Conservation (phyloP, 1,140 invertebrate species). For the Drosophila funebris region DNA sequence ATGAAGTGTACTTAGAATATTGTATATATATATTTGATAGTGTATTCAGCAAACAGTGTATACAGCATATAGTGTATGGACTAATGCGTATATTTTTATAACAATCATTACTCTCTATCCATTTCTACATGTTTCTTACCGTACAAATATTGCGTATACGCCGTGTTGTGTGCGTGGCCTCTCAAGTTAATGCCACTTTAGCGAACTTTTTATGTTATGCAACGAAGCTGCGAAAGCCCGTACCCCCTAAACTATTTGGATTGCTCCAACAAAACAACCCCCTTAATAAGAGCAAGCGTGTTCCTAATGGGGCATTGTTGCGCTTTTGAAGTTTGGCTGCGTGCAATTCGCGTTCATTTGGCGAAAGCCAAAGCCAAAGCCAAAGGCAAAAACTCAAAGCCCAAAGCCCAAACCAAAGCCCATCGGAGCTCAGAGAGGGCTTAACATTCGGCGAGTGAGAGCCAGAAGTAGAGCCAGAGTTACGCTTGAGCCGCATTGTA, state of each 20-base stretch:
- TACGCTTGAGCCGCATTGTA: conserved; percentile 63
- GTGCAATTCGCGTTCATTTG: conserved; percentile 72
- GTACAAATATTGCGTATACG: conserved; percentile 61
- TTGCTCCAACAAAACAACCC: not conserved
- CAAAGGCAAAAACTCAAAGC: not conserved
- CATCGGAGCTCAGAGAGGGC: not conserved
- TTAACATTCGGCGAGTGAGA: not conserved
- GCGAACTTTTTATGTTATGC: conserved; percentile 66
- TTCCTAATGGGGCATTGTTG: conserved; percentile 35
- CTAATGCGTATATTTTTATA: not conserved
- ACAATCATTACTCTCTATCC: not conserved
- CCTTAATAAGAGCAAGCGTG: not conserved
- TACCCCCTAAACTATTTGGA: not conserved
- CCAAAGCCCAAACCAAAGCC: conserved; percentile 5
- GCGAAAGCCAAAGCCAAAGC: conserved; percentile 37
- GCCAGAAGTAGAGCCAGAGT: conserved; percentile 41
- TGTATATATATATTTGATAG: no score
- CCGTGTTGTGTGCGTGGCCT: conserved; percentile 47
- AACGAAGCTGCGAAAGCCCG: conserved; percentile 28
- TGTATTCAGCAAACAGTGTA: not conserved
- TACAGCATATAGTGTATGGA: not conserved
- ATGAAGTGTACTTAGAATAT: no score
- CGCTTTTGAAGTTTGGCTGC: conserved; percentile 72
- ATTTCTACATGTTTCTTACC: conserved; percentile 10
- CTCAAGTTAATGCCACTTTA: conserved; percentile 67